A percentile compares a stretch with the other conserved stretches of the same genome.
Conservation (phyloP, 2,797 vertebrate genomes). For the Enteromius treurensis region DNA sequence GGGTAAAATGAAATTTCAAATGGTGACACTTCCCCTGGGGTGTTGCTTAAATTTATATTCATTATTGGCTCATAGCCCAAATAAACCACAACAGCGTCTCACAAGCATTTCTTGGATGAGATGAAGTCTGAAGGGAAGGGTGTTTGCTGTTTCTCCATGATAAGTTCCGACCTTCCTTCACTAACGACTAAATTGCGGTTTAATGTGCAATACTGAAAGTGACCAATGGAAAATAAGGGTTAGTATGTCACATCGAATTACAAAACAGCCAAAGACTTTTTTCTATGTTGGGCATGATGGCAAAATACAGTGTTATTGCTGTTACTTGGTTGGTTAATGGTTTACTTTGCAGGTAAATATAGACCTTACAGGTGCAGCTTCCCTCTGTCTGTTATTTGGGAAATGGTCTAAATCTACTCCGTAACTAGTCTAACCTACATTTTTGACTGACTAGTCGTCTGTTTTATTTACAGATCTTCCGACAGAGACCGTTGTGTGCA, state of each 20-base stretch:
- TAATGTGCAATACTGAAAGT: constrained; percentile 56
- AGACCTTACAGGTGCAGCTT: neutral
- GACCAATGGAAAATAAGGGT: constrained; percentile 3
- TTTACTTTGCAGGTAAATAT: neutral
- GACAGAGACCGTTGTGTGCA: constrained; percentile 40
- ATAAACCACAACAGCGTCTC: constrained; percentile 64
- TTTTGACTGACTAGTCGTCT: neutral
- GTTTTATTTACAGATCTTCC: neutral
- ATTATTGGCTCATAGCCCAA: constrained; percentile 67
- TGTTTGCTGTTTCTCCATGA: constrained; percentile 72
- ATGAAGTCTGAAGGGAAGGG: constrained; percentile 71
- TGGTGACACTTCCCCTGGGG: constrained; percentile 63
- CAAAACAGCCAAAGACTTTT: neutral
- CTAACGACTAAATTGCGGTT: constrained; percentile 77
- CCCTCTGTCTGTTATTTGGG: neutral
- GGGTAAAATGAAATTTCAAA: constrained; percentile 66
- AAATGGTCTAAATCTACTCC: neutral
- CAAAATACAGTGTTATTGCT: neutral
- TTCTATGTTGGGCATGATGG: neutral
- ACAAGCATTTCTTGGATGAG: constrained; percentile 57
- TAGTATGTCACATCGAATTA: constrained; percentile 1
- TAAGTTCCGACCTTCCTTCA: constrained; percentile 74
- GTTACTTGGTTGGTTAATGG: neutral
- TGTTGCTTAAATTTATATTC: constrained; percentile 51
- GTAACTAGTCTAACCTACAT: neutral